Conservation (phyloP, 2,888 invertebrate species). For the Dascillus cervinus region DNA sequence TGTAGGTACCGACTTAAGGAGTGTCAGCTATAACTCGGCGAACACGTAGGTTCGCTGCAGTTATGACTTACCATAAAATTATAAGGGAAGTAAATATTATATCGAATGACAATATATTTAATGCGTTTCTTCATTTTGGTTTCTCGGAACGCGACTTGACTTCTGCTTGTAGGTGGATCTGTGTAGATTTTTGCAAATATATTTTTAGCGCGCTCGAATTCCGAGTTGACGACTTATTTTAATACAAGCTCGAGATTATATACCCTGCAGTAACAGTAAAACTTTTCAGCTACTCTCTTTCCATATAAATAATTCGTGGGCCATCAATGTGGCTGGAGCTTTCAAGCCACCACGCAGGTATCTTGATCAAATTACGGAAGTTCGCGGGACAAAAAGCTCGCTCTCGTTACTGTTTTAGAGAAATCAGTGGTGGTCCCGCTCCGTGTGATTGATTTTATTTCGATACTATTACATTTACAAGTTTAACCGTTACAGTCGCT, state of each 20-base stretch:
- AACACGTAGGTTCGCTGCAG: slow-evolving; percentile 4
- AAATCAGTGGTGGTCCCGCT: slow-evolving; percentile 16
- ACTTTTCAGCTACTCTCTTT: slow-evolving; percentile 36
- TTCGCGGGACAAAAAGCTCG: slow-evolving; percentile 26
- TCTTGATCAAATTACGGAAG: slow-evolving; percentile 35
- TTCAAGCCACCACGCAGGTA: slow-evolving; percentile 32
- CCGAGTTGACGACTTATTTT: too few relatives aligned
- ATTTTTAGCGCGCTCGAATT: too few relatives aligned
- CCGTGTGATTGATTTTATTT: too few relatives aligned
- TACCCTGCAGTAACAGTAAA: slow-evolving; percentile 20
- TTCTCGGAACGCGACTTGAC: too few relatives aligned
- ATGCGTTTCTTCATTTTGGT: slow-evolving; percentile 1
- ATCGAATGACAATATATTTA: slow-evolving; percentile 6
- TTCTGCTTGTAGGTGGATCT: too few relatives aligned
- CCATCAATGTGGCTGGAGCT: slow-evolving; percentile 35
- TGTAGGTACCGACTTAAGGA: slow-evolving; percentile 1
- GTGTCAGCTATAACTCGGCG: slow-evolving; percentile 4
- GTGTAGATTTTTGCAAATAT: too few relatives aligned
- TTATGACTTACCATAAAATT: slow-evolving; percentile 7
- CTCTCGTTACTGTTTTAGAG: slow-evolving; percentile 16
- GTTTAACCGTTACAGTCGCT: too few relatives aligned
- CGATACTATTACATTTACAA: too few relatives aligned
- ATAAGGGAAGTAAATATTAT: slow-evolving; percentile 6
- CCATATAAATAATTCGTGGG: slow-evolving; percentile 36
- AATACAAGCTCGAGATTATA: too few relatives aligned